Evolutionary conservation across 2,888 invertebrate species (phyloP).

Genomic region (Epirrita christyi): DNA sequence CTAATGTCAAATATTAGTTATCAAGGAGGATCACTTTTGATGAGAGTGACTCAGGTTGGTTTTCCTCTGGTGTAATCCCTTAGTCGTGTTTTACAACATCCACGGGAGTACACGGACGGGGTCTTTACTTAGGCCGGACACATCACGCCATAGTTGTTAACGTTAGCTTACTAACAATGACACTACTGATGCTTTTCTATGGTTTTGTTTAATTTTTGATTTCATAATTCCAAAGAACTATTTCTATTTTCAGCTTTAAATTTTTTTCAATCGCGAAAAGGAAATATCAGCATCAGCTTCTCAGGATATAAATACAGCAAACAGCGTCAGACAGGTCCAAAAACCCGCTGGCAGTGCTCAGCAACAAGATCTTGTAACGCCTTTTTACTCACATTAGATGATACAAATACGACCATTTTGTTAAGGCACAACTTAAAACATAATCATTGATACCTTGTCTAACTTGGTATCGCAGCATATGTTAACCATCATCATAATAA

Average conservation of each 20-base stretch:
- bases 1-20: too few species aligned
- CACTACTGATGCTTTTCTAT: too few species aligned
- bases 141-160: too few species aligned
- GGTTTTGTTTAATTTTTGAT: background rate
- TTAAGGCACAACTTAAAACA: conserved; percentile 6
- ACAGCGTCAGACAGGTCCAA: background rate
- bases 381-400: conserved; percentile 1
- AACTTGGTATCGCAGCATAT: background rate
- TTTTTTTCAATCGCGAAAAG: conserved; percentile 1
- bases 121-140: too few species aligned
- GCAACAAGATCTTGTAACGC: conserved; percentile 1
- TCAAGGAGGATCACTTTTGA: too few species aligned
- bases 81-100: too few species aligned
- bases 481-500: background rate
- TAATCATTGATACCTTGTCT: background rate
- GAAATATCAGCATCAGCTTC: conserved; percentile 5
- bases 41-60: too few species aligned
- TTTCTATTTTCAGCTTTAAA: background rate
- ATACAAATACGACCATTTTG: background rate
- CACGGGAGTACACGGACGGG: too few species aligned
- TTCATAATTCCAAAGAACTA: background rate
- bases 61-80: too few species aligned
- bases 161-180: too few species aligned
- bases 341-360: conserved; percentile 11
- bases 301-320: conserved; percentile 11